phyloP scores from a whole-genome alignment of 2,888 invertebrate species.

The Dynastes tityus region DNA sequence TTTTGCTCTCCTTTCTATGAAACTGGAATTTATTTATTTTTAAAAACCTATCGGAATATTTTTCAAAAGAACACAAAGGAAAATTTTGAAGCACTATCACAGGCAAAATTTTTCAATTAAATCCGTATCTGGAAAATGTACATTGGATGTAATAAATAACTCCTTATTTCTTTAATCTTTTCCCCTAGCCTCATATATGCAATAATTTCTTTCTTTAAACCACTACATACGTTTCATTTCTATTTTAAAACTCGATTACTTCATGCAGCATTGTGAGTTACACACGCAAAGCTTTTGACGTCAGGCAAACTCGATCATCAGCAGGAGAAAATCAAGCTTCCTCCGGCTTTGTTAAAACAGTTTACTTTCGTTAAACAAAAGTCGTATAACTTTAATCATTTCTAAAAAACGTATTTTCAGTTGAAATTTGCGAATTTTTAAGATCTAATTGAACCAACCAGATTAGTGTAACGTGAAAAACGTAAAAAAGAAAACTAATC shows the following conservation, averaged over 20 bases:
- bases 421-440: not conserved
- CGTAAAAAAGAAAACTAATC: not conserved
- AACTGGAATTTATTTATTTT: too few relatives aligned
- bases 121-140: not conserved
- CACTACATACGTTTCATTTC: slow-evolving; percentile 21
- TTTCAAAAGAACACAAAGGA: too few relatives aligned
- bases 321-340: slow-evolving; percentile 19
- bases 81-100: too few relatives aligned
- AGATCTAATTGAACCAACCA: not conserved
- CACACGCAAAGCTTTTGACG: slow-evolving; percentile 45
- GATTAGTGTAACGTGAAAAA: too few relatives aligned
- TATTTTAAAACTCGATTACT: slow-evolving; percentile 42
- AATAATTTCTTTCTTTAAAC: slow-evolving; percentile 18
- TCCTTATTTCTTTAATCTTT: not conserved
- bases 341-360: not conserved
- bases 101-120: too few relatives aligned
- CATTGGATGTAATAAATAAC: not conserved
- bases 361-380: slow-evolving; percentile 8
- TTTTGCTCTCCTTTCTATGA: too few relatives aligned
- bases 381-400: not conserved
- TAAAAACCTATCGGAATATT: too few relatives aligned
- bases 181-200: slow-evolving; percentile 3
- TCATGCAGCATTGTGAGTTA: slow-evolving; percentile 40
- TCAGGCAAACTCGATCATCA: slow-evolving; percentile 26
- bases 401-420: not conserved